Evolutionary conservation across 1,140 invertebrate genomes (phyloP), one percentile per base, ranked within the genome.

Genomic region (Triops cancriformis): DNA sequence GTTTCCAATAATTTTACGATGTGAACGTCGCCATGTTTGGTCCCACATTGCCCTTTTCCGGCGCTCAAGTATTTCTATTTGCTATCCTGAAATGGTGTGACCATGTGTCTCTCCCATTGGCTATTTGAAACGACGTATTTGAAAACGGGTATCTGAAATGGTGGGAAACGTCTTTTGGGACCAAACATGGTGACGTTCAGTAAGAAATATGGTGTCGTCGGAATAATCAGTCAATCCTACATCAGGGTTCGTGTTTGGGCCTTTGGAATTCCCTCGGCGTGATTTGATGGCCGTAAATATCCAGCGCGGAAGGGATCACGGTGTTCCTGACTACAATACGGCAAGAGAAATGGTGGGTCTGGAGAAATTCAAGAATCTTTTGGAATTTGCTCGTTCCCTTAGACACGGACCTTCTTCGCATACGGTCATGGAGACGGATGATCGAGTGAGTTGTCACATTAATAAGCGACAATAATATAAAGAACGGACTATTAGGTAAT

Each of bases 201-300:
- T n/a, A n/a, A n/a, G n/a, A 37, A 37, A 37, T 37, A 37, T 37
- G 31, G 72, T 72, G 11, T 74, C 18, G n/a, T n/a, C n/a, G n/a
- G 73, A 18, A 79, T 75, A n/a, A 75, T 75, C 11, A n/a, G n/a
- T 31, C 76, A 76, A 9, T 79, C 31, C 2, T 37, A 7, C 7
- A 37, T 4, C 7, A 87, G 88, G 86, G 75, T 86, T 84, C 80
- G 88, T 89, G 42, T 91, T 90, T 82, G 91, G 91, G 0, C 89
- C 90, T 3, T 83, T 91, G 79, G 90, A 91, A 83, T 92, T 90
- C 82, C 89, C 90, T 2, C 84, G 90, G 74, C 85, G 89, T 73
- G 90, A 92, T 83, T 83, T 89, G 41, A 89, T 90, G 82, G 89
- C 89, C 1, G 82, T 89, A 45, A 91, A 90, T 79, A 90, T 92